These are phyloP conservation scores for Aselliscus stoliczkanus DNA, from an alignment of 2,797 vertebrate species.

Conservation along the genomic window DNA sequence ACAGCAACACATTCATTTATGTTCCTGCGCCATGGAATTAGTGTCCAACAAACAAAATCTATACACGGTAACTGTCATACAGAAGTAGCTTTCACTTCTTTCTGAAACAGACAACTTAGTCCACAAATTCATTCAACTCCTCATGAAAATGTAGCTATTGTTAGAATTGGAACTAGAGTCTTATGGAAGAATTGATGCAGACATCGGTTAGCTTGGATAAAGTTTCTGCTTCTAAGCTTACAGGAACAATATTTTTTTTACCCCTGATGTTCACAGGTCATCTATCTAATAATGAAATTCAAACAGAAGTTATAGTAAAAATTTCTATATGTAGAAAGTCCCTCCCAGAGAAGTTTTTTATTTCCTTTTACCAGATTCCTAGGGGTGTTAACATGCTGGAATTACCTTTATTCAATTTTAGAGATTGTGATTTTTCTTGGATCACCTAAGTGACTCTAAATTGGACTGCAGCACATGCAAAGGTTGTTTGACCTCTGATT, in stretches of 20 bases:
- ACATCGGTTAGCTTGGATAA: not conserved
- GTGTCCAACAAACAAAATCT: slow-evolving; percentile 36
- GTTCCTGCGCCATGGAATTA: slow-evolving; percentile 36
- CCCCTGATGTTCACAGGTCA: not conserved
- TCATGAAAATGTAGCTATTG: not conserved
- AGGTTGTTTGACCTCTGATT: not conserved
- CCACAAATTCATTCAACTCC: not conserved
- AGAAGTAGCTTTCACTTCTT: slow-evolving; percentile 1
- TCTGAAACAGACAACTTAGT: slow-evolving; percentile 15
- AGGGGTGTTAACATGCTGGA: not conserved
- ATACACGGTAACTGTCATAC: not conserved
- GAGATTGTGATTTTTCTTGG: not conserved
- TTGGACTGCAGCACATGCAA: not conserved
- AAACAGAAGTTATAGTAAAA: not conserved
- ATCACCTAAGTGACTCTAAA: not conserved
- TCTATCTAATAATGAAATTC: not conserved
- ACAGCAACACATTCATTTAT: slow-evolving; percentile 22
- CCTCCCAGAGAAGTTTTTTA: not conserved
- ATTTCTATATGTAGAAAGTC: not conserved
- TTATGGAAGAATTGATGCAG: not conserved
- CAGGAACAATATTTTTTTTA: not conserved
- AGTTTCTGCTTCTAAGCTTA: not conserved
- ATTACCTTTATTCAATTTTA: not conserved
- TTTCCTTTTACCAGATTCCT: not conserved
- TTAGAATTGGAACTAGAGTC: not conserved